Percentiles rank a stretch among this genome's conserved stretches.
Conservation (phyloP, 2,888 invertebrate genomes). For the Scaptomyza polygonia region DNA sequence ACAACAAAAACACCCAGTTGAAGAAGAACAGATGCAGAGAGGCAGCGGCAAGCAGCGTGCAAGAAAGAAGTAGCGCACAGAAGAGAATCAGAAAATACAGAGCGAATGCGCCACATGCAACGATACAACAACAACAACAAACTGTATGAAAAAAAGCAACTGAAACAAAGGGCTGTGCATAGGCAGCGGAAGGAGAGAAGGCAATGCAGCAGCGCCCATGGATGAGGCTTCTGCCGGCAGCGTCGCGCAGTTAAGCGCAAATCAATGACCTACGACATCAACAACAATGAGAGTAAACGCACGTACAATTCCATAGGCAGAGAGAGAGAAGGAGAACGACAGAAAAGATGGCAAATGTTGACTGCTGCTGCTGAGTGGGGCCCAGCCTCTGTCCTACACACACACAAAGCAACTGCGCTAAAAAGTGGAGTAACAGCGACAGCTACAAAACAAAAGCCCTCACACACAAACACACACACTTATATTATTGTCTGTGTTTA, state of each 20-base stretch:
- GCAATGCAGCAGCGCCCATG: conserved; percentile 15
- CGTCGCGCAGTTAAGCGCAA: conserved; percentile 68
- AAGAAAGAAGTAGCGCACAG: conserved; percentile 46
- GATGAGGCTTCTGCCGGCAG: conserved; percentile 43
- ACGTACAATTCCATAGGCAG: conserved; percentile 21
- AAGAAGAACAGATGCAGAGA: conserved; percentile 28
- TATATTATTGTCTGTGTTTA: conserved; percentile 22
- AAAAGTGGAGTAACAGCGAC: conserved; percentile 64
- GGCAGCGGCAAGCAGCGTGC: conserved; percentile 27
- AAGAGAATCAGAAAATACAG: conserved; percentile 48
- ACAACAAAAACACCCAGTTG: conserved; percentile 29
- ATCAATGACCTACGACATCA: conserved; percentile 81
- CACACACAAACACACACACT: conserved; percentile 12
- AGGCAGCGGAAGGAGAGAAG: conserved; percentile 13
- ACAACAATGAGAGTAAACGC: conserved; percentile 46
- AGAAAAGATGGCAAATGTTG: conserved; percentile 41
- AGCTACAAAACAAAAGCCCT: conserved; percentile 48
- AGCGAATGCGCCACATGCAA: conserved; percentile 72
- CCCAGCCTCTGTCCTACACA: conserved; percentile 18
- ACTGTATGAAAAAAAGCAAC: conserved; percentile 55
- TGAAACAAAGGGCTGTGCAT: conserved; percentile 54
- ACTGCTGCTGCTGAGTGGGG: conserved; percentile 22
- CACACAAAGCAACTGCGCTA: conserved; percentile 21
- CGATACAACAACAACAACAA: conserved; percentile 49
- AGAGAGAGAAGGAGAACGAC: conserved; percentile 12